Base-by-base conservation (phyloP, 2,888 invertebrate genomes). In the Pseudococcus jackbeardsleyi region DNA sequence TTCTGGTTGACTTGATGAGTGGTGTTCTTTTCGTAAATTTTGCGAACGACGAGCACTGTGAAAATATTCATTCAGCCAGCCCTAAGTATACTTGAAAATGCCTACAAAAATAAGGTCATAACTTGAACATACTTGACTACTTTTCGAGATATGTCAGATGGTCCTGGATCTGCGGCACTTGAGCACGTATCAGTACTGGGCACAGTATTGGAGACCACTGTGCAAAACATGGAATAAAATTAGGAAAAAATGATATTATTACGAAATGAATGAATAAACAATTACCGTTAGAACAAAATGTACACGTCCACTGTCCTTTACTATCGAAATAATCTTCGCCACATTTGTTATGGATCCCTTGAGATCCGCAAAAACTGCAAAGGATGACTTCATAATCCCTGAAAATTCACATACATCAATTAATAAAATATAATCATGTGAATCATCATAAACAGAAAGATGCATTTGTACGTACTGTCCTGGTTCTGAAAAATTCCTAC, bases 301-400 rank as follows among this genome's bases (percentile, higher is more conserved):
- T 4, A 46, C 87, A 87, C 1, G 26, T 50, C 72, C 72, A 87
- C 50, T 87, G 72, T 22, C 91, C 89, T 1, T 91, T 91, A 86
- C 91, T 91, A 3, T 90, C 89, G 90, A 91, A 91, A 85, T 91
- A 91, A 9, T 93, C 90, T 54, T 91, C 90, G 0, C 92, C 92
- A 90, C 94, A 94, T 3, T 90, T 91, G 86, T 91, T 91, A 90
- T 94, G 94, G 54, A 92, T 92, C 15, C 93, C 94, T 90, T 92
- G 92, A 0, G 93, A 93, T 9, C 93, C 94, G 91, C 94, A 94
- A 64, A 91, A 91, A 68, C 92, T 91, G 91, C 94, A 94, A 22
- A 94, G 90, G 26, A 92, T 90, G 9, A 94, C 91, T 90, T 93
- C 93, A 93, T 93, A 94, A 39, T 77, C 77, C 11, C 77, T 77